Evolutionary conservation across 2,888 invertebrate genomes (phyloP).

Genomic region (Hoplodrina ambigua): DNA sequence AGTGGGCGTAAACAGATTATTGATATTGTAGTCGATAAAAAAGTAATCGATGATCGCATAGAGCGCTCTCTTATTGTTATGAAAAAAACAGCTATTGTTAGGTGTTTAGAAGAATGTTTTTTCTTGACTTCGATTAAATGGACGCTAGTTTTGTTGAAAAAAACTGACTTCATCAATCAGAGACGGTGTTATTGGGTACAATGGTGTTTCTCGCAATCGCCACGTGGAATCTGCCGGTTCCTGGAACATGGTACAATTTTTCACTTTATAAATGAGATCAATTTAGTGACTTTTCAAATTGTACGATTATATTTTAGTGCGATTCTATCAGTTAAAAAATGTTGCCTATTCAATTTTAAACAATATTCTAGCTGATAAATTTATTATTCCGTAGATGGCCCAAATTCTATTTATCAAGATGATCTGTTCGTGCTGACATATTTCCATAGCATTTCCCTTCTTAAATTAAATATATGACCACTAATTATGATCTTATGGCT

Average conservation of each 20-base stretch:
- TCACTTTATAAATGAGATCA: constrained; percentile 81
- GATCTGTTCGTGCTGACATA: constrained; percentile 10
- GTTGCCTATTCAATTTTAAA: constrained; percentile 56
- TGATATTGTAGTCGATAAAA: constrained; percentile 89
- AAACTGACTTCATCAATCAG: constrained; percentile 87
- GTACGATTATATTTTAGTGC: constrained; percentile 52
- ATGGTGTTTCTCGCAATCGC: constrained; percentile 81
- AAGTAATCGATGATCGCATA: constrained; percentile 90
- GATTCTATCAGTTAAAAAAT: constrained; percentile 66
- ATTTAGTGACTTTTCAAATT: constrained; percentile 72
- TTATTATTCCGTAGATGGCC: constrained; percentile 28
- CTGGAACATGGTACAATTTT: constrained; percentile 82
- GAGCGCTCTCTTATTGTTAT: constrained; percentile 79
- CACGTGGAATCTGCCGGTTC: constrained; percentile 81
- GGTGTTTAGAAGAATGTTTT: constrained; percentile 79
- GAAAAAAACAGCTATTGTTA: constrained; percentile 87
- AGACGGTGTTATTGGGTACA: constrained; percentile 87
- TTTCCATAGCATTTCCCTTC: not conserved
- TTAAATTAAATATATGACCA: not conserved
- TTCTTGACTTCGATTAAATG: constrained; percentile 79
- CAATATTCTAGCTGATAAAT: constrained; percentile 34
- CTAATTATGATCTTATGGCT: not conserved
- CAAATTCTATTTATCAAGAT: constrained; percentile 8
- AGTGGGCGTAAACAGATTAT: constrained; percentile 90
- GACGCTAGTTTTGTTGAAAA: constrained; percentile 84